A percentile compares a stretch with the other conserved stretches of the same genome.
These are phyloP conservation scores for Morus bassanus DNA, from an alignment of 2,797 vertebrate genomes.

Conservation along the genomic window DNA sequence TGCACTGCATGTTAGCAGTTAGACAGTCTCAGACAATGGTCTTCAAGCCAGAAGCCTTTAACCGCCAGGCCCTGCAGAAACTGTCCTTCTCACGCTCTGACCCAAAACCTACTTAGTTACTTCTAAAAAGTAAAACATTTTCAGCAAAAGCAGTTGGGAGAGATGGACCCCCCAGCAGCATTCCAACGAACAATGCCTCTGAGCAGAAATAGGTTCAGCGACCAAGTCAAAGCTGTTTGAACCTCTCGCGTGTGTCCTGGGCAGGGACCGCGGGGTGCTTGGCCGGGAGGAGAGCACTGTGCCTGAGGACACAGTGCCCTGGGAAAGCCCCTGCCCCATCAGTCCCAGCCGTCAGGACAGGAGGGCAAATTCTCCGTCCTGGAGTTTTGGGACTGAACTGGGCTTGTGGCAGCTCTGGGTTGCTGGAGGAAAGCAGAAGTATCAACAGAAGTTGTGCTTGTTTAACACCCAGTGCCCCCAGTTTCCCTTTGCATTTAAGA, in stretches of 20 bases:
- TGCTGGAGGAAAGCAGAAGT: not conserved
- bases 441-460: fast-evolving
- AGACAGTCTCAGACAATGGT: not conserved
- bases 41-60: not conserved
- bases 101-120: not conserved
- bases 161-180: too few species aligned
- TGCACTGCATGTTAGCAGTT: fast-evolving
- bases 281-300: not conserved
- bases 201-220: not conserved
- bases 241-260: fast-evolving
- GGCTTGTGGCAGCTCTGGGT: not conserved
- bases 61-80: not conserved
- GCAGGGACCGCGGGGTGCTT: fast-evolving
- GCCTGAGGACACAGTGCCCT: not conserved
- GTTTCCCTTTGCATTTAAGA: not conserved
- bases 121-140: not conserved
- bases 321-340: not conserved
- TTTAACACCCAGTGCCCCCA: not conserved
- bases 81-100: not conserved
- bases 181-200: not conserved
- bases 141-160: not conserved
- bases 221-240: not conserved
- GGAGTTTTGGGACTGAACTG: not conserved
- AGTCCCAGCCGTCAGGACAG: fast-evolving
- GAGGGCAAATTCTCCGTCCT: not conserved